Evolutionary conservation across 2,888 invertebrate genomes (phyloP).

Genomic region (Troides oblongomaculatus): DNA sequence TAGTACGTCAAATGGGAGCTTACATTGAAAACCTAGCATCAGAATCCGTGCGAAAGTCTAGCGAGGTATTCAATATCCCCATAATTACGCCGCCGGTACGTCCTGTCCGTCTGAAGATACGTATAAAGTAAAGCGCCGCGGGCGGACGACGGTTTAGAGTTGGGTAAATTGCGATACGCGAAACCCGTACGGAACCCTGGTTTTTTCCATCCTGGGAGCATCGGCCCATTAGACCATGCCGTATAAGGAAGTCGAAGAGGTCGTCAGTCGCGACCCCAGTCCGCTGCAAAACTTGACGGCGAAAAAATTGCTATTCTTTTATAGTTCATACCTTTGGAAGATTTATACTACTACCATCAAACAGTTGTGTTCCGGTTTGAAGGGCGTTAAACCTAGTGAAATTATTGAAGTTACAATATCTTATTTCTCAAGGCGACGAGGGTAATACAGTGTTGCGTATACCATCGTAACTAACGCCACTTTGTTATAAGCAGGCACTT

Average conservation of each 20-base stretch:
- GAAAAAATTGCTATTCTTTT: neutral
- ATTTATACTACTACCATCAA: too few relatives aligned
- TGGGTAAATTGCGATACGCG: slow-evolving; percentile 21
- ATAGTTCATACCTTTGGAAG: too few relatives aligned
- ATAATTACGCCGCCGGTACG: slow-evolving; percentile 15
- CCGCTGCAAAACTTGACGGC: slow-evolving; percentile 3
- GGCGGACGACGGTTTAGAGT: slow-evolving; percentile 17
- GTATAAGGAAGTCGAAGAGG: slow-evolving; percentile 20
- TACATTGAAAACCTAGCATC: neutral
- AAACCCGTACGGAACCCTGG: slow-evolving; percentile 5
- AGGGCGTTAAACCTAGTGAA: too few relatives aligned
- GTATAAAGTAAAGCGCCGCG: slow-evolving; percentile 21
- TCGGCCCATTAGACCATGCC: slow-evolving; percentile 22
- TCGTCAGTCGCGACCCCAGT: slow-evolving; percentile 16
- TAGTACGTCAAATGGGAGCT: too few relatives aligned
- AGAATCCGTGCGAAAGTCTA: slow-evolving; percentile 9
- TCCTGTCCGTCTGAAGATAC: slow-evolving; percentile 5
- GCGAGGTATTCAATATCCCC: slow-evolving; percentile 22
- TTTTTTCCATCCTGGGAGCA: slow-evolving; percentile 18
- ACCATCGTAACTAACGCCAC: too few relatives aligned
- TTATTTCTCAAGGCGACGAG: too few relatives aligned
- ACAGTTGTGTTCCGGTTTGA: too few relatives aligned
- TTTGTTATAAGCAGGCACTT: too few relatives aligned
- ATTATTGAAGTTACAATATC: too few relatives aligned
- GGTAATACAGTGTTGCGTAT: too few relatives aligned